Conservation (phyloP, 1,140 invertebrate genomes). For the Piezodorus guildinii region DNA sequence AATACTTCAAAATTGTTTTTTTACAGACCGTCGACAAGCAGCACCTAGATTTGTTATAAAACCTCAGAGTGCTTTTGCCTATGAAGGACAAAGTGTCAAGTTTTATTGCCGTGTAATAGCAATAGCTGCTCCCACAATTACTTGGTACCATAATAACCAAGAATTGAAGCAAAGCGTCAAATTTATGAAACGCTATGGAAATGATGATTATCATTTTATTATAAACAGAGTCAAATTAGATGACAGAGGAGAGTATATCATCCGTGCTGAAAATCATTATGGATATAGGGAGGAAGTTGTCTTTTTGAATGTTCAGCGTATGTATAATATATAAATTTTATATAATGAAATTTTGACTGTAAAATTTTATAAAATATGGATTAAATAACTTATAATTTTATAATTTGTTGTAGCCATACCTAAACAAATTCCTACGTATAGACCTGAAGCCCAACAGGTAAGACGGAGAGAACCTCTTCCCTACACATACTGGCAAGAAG, state of each 20-base stretch:
- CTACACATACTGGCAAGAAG: slow-evolving; percentile 80
- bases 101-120: slow-evolving; percentile 96
- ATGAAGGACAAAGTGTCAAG: slow-evolving; percentile 93
- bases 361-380: neutral
- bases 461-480: slow-evolving; percentile 67
- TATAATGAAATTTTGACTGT: neutral
- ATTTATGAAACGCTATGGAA: slow-evolving; percentile 95
- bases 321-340: slow-evolving; percentile 32
- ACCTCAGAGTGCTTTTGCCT: slow-evolving; percentile 87
- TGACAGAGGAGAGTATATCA: slow-evolving; percentile 94
- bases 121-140: slow-evolving; percentile 82
- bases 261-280: slow-evolving; percentile 94
- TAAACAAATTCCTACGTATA: slow-evolving; percentile 65
- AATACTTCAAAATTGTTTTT: slow-evolving; percentile 21
- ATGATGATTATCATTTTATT: slow-evolving; percentile 93
- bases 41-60: slow-evolving; percentile 95
- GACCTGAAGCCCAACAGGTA: slow-evolving; percentile 55
- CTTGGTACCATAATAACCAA: slow-evolving; percentile 87
- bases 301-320: slow-evolving; percentile 94
- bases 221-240: slow-evolving; percentile 91
- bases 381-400: neutral
- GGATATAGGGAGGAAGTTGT: slow-evolving; percentile 92
- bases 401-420: slow-evolving; percentile 52
- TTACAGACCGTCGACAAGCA: slow-evolving; percentile 84
- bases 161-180: slow-evolving; percentile 96